Conservation (phyloP, 2,888 invertebrate species). For the Napeogenes inachia region DNA sequence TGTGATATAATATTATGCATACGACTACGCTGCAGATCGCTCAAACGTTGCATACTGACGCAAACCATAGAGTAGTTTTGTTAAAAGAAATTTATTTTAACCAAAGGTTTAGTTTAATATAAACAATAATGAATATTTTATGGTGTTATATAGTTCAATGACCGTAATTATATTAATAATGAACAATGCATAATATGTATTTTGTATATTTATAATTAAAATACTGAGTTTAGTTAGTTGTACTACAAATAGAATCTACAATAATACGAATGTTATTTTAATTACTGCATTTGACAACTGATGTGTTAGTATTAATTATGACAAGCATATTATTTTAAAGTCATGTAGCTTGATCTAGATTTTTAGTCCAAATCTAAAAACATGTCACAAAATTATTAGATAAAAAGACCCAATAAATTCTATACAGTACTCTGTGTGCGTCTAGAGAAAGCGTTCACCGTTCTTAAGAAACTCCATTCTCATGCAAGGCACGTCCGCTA, state of each 20-base stretch:
- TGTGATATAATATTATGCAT: slow-evolving; percentile 21
- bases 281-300: too few species aligned
- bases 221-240: too few species aligned
- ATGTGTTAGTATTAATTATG: too few species aligned
- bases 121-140: too few species aligned
- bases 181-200: too few species aligned
- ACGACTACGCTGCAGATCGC: slow-evolving; percentile 19
- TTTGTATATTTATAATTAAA: too few species aligned
- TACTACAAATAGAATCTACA: too few species aligned
- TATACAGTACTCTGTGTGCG: slow-evolving; percentile 21
- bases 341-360: not conserved
- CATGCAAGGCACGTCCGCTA: slow-evolving; percentile 59
- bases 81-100: not conserved
- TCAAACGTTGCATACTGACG: slow-evolving; percentile 24
- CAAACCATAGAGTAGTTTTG: slow-evolving; percentile 18
- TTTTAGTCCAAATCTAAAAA: not conserved
- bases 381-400: not conserved
- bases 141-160: too few species aligned
- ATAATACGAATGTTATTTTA: too few species aligned
- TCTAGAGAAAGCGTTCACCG: slow-evolving; percentile 42
- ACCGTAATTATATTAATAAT: too few species aligned
- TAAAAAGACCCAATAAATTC: slow-evolving; percentile 4
- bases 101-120: not conserved
- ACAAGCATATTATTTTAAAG: not conserved
- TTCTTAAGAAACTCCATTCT: slow-evolving; percentile 39